A percentile compares a stretch with the other conserved stretches of the same genome.
phyloP scores from a whole-genome alignment of 2,113 vertebrate genomes.

The Cryptomyrus ogoouensis region DNA sequence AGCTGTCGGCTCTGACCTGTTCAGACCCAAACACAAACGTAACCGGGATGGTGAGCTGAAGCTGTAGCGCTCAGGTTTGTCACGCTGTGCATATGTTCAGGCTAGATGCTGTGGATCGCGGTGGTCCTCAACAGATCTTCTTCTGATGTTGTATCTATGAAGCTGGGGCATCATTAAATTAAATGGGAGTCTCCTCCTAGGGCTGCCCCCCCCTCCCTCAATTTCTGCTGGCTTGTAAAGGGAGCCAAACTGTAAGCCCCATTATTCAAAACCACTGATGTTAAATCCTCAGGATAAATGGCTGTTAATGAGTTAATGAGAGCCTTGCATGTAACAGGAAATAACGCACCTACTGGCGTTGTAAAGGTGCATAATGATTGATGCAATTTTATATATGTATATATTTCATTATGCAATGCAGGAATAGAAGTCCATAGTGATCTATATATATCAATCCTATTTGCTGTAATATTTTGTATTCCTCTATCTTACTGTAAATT shows the following conservation, averaged over 20 bases:
- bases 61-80: conserved; percentile 44
- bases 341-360: neutral
- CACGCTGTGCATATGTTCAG: neutral
- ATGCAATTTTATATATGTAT: too few species aligned
- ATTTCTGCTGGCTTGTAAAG: conserved; percentile 7
- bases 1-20: conserved; percentile 57
- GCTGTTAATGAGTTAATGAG: conserved; percentile 17
- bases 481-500: neutral
- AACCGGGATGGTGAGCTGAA: conserved; percentile 38
- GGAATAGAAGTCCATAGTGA: neutral
- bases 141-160: neutral
- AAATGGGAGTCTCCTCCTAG: neutral
- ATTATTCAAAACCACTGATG: conserved; percentile 5
- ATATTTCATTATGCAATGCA: neutral
- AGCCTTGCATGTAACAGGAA: neutral
- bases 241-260: neutral
- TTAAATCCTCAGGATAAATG: conserved; percentile 12
- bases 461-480: neutral
- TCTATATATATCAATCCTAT: neutral
- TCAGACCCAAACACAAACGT: conserved; percentile 7
- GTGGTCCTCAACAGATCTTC: neutral
- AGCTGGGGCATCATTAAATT: neutral
- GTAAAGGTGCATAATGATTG: neutral
- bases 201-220: neutral
- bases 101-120: conserved; percentile 36